These are phyloP conservation scores for Pyrgus malvae DNA, from an alignment of 2,888 invertebrate species.

Conservation along the genomic window DNA sequence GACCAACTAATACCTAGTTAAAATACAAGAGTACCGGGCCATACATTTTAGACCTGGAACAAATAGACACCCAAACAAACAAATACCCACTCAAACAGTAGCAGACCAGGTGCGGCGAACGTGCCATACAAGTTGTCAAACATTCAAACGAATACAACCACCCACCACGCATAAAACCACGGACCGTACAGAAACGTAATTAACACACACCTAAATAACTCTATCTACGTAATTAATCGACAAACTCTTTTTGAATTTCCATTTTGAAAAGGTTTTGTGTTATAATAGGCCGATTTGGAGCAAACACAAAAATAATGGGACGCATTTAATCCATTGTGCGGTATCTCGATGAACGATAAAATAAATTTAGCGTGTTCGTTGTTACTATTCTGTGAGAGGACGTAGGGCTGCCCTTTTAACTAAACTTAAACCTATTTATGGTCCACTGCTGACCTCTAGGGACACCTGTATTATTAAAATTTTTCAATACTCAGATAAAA, in stretches of 20 bases:
- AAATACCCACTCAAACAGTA: no score
- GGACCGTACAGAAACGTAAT: neutral
- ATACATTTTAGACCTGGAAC: no score
- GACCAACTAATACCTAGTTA: no score
- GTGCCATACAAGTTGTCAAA: no score
- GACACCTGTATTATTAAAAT: neutral
- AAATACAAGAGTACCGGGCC: no score
- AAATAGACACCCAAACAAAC: no score
- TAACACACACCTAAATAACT: conserved; percentile 11
- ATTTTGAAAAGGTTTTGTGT: conserved; percentile 10
- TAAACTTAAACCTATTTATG: no score
- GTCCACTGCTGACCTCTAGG: no score
- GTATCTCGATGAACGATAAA: conserved; percentile 23
- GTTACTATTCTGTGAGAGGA: conserved; percentile 1
- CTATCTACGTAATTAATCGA: conserved; percentile 14
- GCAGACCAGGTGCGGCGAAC: no score
- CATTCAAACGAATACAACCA: no score
- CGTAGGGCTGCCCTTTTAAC: neutral
- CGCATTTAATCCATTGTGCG: conserved; percentile 28
- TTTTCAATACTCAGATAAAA: neutral
- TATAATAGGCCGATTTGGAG: conserved; percentile 22
- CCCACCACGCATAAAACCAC: neutral
- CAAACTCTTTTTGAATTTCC: conserved; percentile 1
- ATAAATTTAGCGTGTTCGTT: conserved; percentile 4
- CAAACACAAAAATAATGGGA: conserved; percentile 27